Evolutionary conservation across 1,140 invertebrate genomes (phyloP), one percentile per base, ranked within the genome.

Genomic region (Hylaeus anthracinus): DNA sequence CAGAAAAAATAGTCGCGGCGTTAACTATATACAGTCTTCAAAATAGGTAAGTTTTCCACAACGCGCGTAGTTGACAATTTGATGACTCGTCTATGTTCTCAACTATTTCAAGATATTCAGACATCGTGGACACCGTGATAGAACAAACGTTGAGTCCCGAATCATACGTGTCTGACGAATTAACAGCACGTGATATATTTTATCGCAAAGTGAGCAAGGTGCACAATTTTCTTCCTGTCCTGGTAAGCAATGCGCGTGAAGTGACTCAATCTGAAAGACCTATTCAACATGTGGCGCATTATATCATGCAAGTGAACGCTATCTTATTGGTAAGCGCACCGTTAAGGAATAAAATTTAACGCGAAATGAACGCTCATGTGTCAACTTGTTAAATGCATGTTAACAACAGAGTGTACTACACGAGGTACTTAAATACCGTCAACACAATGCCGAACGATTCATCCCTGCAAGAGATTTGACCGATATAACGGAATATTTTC

Each of bases 1-100:
- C 94, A 5, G 96, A 96, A 91, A 97, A 98, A 91, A 94, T 98
- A 71, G 94, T 96, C 6, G 96, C 96, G 15, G 96, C 97, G 4
- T 93, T 96, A 10, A 94, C 96, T 1, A 92, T 98, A 66, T 94
- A 96, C 84, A 95, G 94, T 75, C 90, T 96, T 60, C 96, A 97
- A 87, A 94, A 92, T 88, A 94, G 95, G 95, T 95, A 92, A 89
- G 39, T 70, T 66, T 43, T 78, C 10, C 41, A 3, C 39, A 41
- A 14, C 53, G n/a, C 65, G 43, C 72, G 43, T 56, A 64, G 14
- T 15, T 63, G 14, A 67, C 5, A 14, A 61, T 53, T 43, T 53
- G 1, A 5, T 45, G 64, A 63, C 37, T n/a, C 2, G 15, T 51
- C n/a, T 15, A 72, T 66, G 14, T 63, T 74, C 48, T 66, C 43